Base-by-base conservation (phyloP, 2,888 invertebrate genomes). In the Sminthurides aquaticus region DNA sequence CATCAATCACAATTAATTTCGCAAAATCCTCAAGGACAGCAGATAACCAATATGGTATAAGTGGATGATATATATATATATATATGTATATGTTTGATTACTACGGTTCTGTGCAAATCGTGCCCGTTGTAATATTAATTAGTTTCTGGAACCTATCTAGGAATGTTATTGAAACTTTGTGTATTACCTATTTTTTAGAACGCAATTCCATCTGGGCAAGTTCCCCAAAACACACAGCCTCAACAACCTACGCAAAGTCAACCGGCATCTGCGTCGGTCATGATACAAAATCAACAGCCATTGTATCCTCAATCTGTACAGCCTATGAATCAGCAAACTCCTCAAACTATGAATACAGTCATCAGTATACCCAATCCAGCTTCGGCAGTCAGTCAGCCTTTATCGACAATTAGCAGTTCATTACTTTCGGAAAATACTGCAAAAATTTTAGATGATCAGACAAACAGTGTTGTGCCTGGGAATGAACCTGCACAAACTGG, bases 281-380 rank as follows among this genome's bases (percentile, higher is more conserved):
- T 20, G 52, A 15, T 22, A 20, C 52, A 8, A 20, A 52, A 20
- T 20, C 52, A 52, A 20, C 52, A 52, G 20, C 52, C 52, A 22
- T 15, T 52, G 20, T 22, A 52, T 5, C 52, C 5, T 5, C 8
- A 8, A 15, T 18, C 52, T 52, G 20, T 20, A 52, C 52, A 52
- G 22, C 20, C 52, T 20, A 52, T 52, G 34, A 64, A 67, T 49
- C 66, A 64, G 54, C 59, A 66, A 29, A 15, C 43, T 15, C 43
- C 15, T 34, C n/a, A n/a, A n/a, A n/a, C n/a, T n/a, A n/a, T n/a
- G n/a, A n/a, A n/a, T n/a, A n/a, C n/a, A n/a, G n/a, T n/a, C n/a
- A n/a, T n/a, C n/a, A n/a, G n/a, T n/a, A n/a, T n/a, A n/a, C n/a
- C n/a, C n/a, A n/a, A n/a, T n/a, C n/a, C n/a, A n/a, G n/a, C n/a